Base-by-base conservation (phyloP, 2,888 invertebrate genomes). In the Metellina segmentata region DNA sequence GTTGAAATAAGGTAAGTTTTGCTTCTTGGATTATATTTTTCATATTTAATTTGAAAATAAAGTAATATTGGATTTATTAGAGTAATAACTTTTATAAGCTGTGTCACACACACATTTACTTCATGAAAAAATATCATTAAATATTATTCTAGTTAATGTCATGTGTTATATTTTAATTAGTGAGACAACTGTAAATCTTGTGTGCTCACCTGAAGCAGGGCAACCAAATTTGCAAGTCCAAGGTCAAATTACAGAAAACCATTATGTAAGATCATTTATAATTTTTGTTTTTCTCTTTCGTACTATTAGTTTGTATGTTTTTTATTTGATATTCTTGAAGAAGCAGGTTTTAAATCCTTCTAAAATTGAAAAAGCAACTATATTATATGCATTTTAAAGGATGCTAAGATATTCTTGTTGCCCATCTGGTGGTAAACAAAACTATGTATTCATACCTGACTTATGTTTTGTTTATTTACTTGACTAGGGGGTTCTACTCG, bases 121-220 rank as follows among this genome's bases (percentile, higher is more conserved):
- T 70, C 20, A 34, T 34, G 34, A 34, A 34, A 52, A 34, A 48
- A 20, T 20, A 71, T 8, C 19, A 9, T 79, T 52, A 83, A 72
- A 6, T 83, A 19, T 19, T 83, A 51, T 72, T 49, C 69, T 53
- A 7, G 13, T 20, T 83, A n/a, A 61, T 19, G 8, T 19, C 52
- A 72, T 52, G 52, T 72, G 49, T 9, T 19, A 5, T 7, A n/a
- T n/a, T 70, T 53, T 49, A 49, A 81, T 74, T 71, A 92, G 85
- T 16, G 75, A 20, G 34, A 92, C 92, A 49, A 90, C 69, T 69
- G 82, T 92, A 49, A 82, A 72, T 16, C 87, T 92, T 78, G 49
- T 82, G 2, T 92, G 92, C 78, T 72, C 83, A 34, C 72, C 61
- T 69, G 70, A 74, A 49, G 75, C 78, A 61, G 11, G 11, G 8